A percentile compares a stretch with the other conserved stretches of the same genome.
Evolutionary conservation across 2,888 invertebrate species (phyloP).

Genomic region (Oscheius myriophilus): DNA sequence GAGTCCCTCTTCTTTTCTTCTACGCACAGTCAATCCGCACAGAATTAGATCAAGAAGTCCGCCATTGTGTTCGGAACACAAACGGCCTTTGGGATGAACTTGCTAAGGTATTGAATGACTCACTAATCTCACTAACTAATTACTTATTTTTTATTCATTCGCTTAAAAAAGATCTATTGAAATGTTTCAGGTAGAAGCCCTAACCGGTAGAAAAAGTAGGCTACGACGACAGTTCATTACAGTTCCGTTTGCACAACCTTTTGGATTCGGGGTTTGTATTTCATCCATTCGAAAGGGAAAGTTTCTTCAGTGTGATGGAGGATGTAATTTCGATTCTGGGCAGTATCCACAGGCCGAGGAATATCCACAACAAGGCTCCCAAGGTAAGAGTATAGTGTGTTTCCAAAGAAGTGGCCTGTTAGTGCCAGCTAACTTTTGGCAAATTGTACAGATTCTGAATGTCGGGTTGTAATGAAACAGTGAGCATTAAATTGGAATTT

Average conservation of each 20-base stretch:
- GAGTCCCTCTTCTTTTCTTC: conserved; percentile 17
- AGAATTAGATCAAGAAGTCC: conserved; percentile 38
- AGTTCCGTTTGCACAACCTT: conserved; percentile 1
- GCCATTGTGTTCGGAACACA: conserved; percentile 36
- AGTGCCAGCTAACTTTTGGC: background rate
- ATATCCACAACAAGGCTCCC: conserved; percentile 5
- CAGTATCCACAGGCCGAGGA: background rate
- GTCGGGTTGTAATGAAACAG: background rate
- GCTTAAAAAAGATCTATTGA: background rate
- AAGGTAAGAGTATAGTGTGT: background rate
- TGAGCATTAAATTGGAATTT: too few species aligned
- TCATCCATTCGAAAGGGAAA: background rate
- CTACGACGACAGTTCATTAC: conserved; percentile 16
- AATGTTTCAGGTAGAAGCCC: conserved; percentile 9
- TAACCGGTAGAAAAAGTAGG: conserved; percentile 3
- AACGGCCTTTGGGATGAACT: conserved; percentile 43
- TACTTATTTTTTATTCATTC: background rate
- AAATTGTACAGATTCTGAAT: background rate
- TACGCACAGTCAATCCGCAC: conserved; percentile 31
- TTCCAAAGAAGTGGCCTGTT: background rate
- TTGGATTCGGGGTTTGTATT: conserved; percentile 4
- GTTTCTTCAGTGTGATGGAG: conserved; percentile 14
- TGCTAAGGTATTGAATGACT: conserved; percentile 35
- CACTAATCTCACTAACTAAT: background rate
- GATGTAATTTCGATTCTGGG: conserved; percentile 11